These are phyloP conservation scores for Heliconius erato DNA, from an alignment of 2,888 invertebrate species.

Conservation along the genomic window DNA sequence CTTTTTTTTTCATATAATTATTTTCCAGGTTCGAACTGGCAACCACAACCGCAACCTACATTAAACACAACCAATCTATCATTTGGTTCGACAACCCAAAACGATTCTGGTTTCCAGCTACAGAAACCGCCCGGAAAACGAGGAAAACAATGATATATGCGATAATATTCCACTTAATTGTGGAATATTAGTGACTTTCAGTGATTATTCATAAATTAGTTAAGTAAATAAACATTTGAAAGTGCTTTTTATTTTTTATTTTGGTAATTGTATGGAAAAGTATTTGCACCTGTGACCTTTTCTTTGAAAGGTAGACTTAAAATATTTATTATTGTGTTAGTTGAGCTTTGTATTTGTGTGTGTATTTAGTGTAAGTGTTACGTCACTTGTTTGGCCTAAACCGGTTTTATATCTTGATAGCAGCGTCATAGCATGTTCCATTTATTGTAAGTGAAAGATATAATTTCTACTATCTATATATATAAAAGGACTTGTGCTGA, in stretches of 20 bases:
- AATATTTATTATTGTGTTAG: too few species aligned
- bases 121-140: conserved; percentile 91
- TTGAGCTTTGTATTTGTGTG: neutral
- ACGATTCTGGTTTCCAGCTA: conserved; percentile 85
- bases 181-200: conserved; percentile 19
- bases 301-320: neutral
- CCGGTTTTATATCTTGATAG: too few species aligned
- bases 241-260: neutral
- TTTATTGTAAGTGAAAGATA: too few species aligned
- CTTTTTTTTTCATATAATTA: conserved; percentile 24
- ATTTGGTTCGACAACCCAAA: conserved; percentile 62
- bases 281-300: neutral
- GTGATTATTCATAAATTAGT: neutral
- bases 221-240: conserved; percentile 5
- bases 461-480: too few species aligned
- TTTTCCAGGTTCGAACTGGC: conserved; percentile 68
- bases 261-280: neutral
- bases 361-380: neutral
- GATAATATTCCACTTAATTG: conserved; percentile 52
- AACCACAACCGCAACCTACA: conserved; percentile 65
- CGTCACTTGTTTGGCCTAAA: too few species aligned
- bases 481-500: too few species aligned
- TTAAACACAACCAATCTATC: conserved; percentile 61
- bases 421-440: too few species aligned
- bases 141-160: conserved; percentile 88